These are phyloP conservation scores for Gavialis gangeticus DNA, from an alignment of 2,113 vertebrate genomes.

Conservation along the genomic window DNA sequence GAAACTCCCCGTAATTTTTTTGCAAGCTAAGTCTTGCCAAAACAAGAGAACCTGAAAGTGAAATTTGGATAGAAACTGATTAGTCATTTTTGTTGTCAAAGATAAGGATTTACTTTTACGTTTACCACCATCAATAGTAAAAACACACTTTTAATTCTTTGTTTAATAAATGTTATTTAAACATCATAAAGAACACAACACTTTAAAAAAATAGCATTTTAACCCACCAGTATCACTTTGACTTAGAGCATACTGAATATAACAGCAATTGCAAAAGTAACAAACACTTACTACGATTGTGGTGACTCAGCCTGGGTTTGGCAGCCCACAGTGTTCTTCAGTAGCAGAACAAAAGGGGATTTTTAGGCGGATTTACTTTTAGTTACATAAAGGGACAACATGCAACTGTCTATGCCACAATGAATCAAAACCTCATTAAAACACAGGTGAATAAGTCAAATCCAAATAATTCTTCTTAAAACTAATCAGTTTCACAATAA, in stretches of 20 bases:
- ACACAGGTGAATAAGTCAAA: not conserved
- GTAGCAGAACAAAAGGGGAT: slow-evolving; percentile 70
- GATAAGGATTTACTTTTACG: not conserved
- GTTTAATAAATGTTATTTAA: not conserved
- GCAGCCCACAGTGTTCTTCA: slow-evolving; percentile 68
- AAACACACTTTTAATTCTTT: not conserved
- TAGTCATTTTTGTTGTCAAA: not conserved
- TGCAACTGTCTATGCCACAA: slow-evolving; percentile 56
- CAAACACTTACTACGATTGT: slow-evolving; percentile 65
- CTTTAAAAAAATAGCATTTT: slow-evolving; percentile 43
- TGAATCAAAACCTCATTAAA: slow-evolving; percentile 53
- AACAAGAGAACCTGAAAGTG: not conserved
- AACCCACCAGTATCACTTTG: slow-evolving; percentile 40
- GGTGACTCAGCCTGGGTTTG: slow-evolving; percentile 71
- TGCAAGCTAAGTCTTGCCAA: not conserved
- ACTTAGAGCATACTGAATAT: slow-evolving; percentile 46
- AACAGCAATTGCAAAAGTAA: slow-evolving; percentile 32
- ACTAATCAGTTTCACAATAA: not conserved
- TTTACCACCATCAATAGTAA: not conserved
- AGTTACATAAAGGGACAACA: slow-evolving; percentile 68
- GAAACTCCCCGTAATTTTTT: not conserved
- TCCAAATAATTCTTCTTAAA: not conserved
- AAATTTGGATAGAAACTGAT: not conserved
- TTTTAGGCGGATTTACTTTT: slow-evolving; percentile 60
- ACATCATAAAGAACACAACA: not conserved